Percentiles rank a stretch among this genome's conserved stretches.
Evolutionary conservation across 2,113 vertebrate genomes (phyloP).

Genomic region (Potamarius usumacintae): DNA sequence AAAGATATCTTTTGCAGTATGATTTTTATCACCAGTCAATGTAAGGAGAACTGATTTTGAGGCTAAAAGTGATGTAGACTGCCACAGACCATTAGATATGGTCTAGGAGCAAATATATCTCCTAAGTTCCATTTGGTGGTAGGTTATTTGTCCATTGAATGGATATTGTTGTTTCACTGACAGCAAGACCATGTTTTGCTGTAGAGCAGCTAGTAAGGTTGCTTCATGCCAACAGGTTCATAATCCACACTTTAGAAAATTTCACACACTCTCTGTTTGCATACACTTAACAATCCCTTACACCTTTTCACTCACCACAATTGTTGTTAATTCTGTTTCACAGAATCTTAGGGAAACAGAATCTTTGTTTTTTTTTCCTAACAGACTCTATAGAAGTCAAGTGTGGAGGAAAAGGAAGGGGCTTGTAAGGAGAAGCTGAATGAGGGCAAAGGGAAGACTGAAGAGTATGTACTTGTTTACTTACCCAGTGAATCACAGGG

Average conservation of each 20-base stretch:
- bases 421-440: constrained; percentile 35
- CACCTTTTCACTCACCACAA: neutral
- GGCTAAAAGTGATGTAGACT: neutral
- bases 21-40: neutral
- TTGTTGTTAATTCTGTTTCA: neutral
- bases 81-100: too few species aligned
- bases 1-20: neutral
- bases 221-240: neutral
- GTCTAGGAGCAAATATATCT: neutral
- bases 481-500: constrained; percentile 61
- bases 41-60: neutral
- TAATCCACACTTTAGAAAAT: constrained; percentile 1
- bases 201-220: neutral
- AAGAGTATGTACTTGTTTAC: constrained; percentile 58
- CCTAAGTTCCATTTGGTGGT: neutral
- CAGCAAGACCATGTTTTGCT: neutral
- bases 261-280: neutral
- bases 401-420: constrained; percentile 23
- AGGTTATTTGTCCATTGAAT: neutral
- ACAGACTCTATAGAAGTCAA: constrained; percentile 12
- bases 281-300: constrained; percentile 4
- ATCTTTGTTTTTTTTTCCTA: neutral
- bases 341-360: neutral
- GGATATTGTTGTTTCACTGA: neutral
- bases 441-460: constrained; percentile 26